Conservation (phyloP, 1,140 invertebrate species). For the Drosophila sp. region DNA sequence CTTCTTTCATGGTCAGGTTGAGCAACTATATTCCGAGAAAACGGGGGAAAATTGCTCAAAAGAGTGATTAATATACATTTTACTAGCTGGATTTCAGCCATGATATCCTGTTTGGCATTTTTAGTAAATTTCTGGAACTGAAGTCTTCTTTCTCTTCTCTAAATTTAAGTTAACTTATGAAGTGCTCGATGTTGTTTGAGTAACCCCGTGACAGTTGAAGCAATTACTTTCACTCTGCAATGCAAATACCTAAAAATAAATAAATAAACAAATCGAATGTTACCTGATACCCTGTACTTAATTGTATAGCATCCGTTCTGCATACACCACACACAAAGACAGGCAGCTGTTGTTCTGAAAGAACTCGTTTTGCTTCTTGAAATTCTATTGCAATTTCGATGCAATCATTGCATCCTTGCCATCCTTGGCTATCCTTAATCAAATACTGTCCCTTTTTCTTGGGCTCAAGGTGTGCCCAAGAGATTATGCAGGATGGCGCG, state of each 20-base stretch:
- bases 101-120: too few relatives aligned
- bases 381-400: constrained; percentile 62
- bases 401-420: constrained; percentile 46
- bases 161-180: not conserved
- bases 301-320: constrained; percentile 38
- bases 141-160: too few relatives aligned
- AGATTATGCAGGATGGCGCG: constrained; percentile 71
- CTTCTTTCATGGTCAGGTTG: constrained; percentile 14
- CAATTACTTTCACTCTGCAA: constrained; percentile 51
- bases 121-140: too few relatives aligned
- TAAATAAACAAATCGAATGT: constrained; percentile 41
- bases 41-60: not conserved
- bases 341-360: constrained; percentile 55
- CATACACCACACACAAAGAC: constrained; percentile 45
- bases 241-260: constrained; percentile 40
- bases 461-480: constrained; percentile 57
- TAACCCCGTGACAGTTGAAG: too few relatives aligned
- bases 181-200: not conserved
- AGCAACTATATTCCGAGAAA: constrained; percentile 40
- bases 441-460: constrained; percentile 53
- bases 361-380: constrained; percentile 26
- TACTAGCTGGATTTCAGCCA: too few relatives aligned
- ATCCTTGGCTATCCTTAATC: constrained; percentile 44
- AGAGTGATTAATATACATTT: too few relatives aligned
- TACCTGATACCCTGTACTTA: constrained; percentile 43